Percentiles rank a stretch among this genome's conserved stretches.
Evolutionary conservation across 2,113 vertebrate genomes (phyloP).

Genomic region (Prochilodus magdalenae): DNA sequence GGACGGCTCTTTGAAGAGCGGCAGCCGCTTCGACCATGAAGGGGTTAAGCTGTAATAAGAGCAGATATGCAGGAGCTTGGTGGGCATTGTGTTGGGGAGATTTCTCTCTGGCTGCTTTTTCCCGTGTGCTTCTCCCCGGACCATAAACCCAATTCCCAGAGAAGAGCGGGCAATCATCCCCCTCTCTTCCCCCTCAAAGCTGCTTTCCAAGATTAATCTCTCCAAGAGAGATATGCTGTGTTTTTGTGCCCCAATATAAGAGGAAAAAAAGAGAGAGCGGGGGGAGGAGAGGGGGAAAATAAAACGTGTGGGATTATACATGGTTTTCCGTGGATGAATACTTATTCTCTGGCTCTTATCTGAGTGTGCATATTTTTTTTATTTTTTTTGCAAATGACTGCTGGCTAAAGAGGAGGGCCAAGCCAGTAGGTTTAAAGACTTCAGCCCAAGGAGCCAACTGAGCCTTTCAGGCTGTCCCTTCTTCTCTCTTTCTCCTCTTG

Average conservation of each 20-base stretch:
- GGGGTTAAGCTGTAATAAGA: constrained; percentile 17
- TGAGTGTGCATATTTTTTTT: constrained; percentile 68
- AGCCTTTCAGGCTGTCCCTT: constrained; percentile 29
- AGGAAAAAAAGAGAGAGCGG: constrained; percentile 43
- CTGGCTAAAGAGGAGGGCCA: constrained; percentile 41
- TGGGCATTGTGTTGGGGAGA: constrained; percentile 53
- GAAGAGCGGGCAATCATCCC: constrained; percentile 72
- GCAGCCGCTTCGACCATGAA: neutral
- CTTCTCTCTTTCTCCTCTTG: constrained; percentile 30
- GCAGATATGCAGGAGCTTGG: constrained; percentile 32
- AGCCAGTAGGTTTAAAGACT: constrained; percentile 47
- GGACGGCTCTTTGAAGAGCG: constrained; percentile 11
- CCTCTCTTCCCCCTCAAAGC: constrained; percentile 69
- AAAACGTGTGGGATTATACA: constrained; percentile 74
- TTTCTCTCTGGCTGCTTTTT: constrained; percentile 51
- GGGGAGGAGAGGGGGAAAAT: constrained; percentile 50
- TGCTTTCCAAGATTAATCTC: constrained; percentile 78
- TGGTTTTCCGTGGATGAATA: constrained; percentile 78
- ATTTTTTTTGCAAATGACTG: constrained; percentile 47
- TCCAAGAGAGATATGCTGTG: constrained; percentile 62
- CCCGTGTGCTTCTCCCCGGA: constrained; percentile 56
- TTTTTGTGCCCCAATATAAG: constrained; percentile 47
- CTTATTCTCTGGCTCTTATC: constrained; percentile 77
- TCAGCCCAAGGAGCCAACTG: constrained; percentile 36
- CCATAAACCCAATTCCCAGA: constrained; percentile 69